Conservation (phyloP, 2,888 invertebrate species). For the Drosophila anceps region DNA sequence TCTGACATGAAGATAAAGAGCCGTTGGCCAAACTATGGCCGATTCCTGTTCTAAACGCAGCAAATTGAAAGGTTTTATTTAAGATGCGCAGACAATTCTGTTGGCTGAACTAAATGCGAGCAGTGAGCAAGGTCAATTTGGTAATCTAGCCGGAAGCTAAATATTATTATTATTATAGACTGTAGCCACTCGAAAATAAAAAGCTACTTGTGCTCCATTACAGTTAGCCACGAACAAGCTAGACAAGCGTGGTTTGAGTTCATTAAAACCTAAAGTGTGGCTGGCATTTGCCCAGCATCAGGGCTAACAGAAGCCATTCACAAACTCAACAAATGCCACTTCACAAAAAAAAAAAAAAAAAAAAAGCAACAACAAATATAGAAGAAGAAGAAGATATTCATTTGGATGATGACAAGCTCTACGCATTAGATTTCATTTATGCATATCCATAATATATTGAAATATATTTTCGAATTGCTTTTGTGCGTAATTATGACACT, state of each 20-base stretch:
- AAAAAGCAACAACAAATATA: not conserved
- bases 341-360: slow-evolving; percentile 3
- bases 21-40: slow-evolving; percentile 14
- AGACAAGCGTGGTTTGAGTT: slow-evolving; percentile 54
- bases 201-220: slow-evolving; percentile 41
- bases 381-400: slow-evolving; percentile 1
- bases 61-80: slow-evolving; percentile 53
- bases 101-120: slow-evolving; percentile 33
- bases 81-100: slow-evolving; percentile 46
- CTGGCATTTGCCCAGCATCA: slow-evolving; percentile 34
- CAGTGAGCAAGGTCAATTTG: slow-evolving; percentile 54
- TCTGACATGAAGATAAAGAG: slow-evolving; percentile 37
- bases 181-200: slow-evolving; percentile 21
- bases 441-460: slow-evolving; percentile 16
- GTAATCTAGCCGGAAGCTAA: slow-evolving; percentile 40
- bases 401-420: slow-evolving; percentile 13
- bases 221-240: slow-evolving; percentile 39
- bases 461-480: slow-evolving; percentile 35
- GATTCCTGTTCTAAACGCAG: slow-evolving; percentile 57
- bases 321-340: slow-evolving; percentile 33
- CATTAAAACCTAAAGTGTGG: slow-evolving; percentile 68
- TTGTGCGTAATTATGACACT: slow-evolving; percentile 74
- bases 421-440: slow-evolving; percentile 10
- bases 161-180: slow-evolving; percentile 9
- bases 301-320: slow-evolving; percentile 70